Base-by-base conservation (phyloP, 2,888 invertebrate species). In the Blastobasis adustella region DNA sequence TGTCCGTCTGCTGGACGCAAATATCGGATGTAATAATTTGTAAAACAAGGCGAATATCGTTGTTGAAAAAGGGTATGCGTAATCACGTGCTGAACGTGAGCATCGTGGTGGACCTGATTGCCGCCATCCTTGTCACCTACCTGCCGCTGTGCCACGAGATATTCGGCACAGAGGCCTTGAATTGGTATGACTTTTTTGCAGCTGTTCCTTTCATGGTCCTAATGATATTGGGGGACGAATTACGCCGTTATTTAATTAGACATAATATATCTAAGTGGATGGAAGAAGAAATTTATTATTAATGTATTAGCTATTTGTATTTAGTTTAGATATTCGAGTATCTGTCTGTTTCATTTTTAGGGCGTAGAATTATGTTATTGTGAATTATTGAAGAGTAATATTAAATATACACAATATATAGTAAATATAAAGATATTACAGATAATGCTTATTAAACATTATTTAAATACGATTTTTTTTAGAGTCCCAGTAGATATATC, bases 1-100 rank as follows among this genome's bases (percentile, higher is more conserved):
- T 94, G 4, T 91, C 94, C 5, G 90, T 95, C 55, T 95, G 95
- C 41, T 89, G 93, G 69, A 93, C 93, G 47, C 95, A 95, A 77
- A 91, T 94, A 79, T 92, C 94, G 9, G 94, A 95, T 79, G 90
- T 93, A 54, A 91, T 95, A 57, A 93, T 95, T 65, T 94, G 94
- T 73, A 95, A 95, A 76, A 95, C 94, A 0, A 86, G 94, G 55
- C 87, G 94, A 59, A 90, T 94, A 65, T 94, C 95, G 0, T 76
- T 95, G 41, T 66, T 93, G 49, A 91, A 93, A 62, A 95, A 95
- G 68, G 94, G 94, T 56, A 95, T 95, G 94, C 90, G 79, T 37
- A 93, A 93, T 62, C 90, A 91, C 72, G 86, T 91, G 5, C 69
- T 93, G 41, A 93, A 93, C 63, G 62, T 89, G 0, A 91, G 92